A percentile compares a stretch with the other conserved stretches of the same genome.
phyloP scores from a whole-genome alignment of 2,113 vertebrate species.

The Psilopogon haemacephalus region DNA sequence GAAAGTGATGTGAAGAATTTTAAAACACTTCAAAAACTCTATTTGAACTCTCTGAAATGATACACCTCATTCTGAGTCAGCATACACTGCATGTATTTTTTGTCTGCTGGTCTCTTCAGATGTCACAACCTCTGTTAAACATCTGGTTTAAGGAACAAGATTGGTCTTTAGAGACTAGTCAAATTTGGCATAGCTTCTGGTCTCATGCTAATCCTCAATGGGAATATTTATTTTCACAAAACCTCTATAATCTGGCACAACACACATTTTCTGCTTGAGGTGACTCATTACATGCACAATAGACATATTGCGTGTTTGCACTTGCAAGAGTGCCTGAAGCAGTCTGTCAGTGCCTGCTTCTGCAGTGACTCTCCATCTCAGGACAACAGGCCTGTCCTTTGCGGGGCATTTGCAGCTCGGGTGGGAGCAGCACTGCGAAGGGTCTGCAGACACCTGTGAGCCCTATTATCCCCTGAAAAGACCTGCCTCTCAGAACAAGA shows the following conservation, averaged over 20 bases:
- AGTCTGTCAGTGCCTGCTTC: background rate
- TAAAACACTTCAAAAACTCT: background rate
- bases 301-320: slow-evolving; percentile 5
- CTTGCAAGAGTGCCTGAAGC: slow-evolving; percentile 17
- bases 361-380: background rate
- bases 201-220: slow-evolving; percentile 66
- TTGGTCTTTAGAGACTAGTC: slow-evolving; percentile 42
- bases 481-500: background rate
- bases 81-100: background rate
- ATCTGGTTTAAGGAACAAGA: slow-evolving; percentile 54
- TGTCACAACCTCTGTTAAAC: slow-evolving; percentile 46
- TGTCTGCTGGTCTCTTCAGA: slow-evolving; percentile 27
- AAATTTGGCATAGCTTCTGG: slow-evolving; percentile 54
- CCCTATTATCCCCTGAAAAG: background rate
- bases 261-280: background rate
- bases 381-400: background rate
- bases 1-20: background rate
- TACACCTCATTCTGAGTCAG: background rate
- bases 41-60: background rate
- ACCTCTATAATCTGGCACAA: slow-evolving; percentile 56
- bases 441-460: background rate
- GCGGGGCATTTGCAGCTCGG: background rate
- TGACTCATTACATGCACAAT: slow-evolving; percentile 61
- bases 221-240: slow-evolving; percentile 71
- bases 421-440: background rate